phyloP scores from a whole-genome alignment of 2,797 vertebrate genomes.

The Carduelis carduelis region DNA sequence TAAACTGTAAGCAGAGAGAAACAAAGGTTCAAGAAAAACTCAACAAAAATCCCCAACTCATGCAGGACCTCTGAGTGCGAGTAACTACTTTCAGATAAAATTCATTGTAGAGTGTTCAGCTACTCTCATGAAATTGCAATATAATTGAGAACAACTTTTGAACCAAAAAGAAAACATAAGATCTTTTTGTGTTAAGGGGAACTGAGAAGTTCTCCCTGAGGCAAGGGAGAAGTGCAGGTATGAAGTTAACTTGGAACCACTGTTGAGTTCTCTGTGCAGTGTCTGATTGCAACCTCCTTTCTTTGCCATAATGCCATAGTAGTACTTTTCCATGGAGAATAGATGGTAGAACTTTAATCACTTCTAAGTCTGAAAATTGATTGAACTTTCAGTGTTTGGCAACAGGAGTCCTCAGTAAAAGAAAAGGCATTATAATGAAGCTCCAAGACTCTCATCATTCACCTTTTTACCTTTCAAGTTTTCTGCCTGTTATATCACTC shows the following conservation, averaged over 20 bases:
- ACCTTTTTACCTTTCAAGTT: background rate
- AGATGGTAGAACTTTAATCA: slow-evolving; percentile 4
- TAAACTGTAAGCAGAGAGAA: background rate
- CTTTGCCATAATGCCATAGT: background rate
- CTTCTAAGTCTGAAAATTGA: background rate
- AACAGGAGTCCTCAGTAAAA: background rate
- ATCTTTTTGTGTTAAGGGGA: background rate
- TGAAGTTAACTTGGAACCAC: background rate
- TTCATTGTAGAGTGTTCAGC: background rate
- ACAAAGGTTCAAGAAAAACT: background rate
- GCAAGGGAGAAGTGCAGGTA: background rate
- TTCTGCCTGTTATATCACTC: background rate
- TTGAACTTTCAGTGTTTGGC: background rate
- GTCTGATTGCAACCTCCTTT: background rate
- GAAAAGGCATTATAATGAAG: background rate
- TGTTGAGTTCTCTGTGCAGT: background rate
- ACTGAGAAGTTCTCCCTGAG: background rate
- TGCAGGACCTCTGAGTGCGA: background rate
- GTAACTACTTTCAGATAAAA: background rate
- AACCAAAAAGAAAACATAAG: background rate
- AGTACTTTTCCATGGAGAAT: background rate
- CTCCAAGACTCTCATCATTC: background rate
- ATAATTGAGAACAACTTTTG: background rate
- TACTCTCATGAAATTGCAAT: slow-evolving; percentile 1
- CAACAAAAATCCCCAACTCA: rapidly evolving